Conservation (phyloP, 2,113 vertebrate species). For the Mixornis gularis region DNA sequence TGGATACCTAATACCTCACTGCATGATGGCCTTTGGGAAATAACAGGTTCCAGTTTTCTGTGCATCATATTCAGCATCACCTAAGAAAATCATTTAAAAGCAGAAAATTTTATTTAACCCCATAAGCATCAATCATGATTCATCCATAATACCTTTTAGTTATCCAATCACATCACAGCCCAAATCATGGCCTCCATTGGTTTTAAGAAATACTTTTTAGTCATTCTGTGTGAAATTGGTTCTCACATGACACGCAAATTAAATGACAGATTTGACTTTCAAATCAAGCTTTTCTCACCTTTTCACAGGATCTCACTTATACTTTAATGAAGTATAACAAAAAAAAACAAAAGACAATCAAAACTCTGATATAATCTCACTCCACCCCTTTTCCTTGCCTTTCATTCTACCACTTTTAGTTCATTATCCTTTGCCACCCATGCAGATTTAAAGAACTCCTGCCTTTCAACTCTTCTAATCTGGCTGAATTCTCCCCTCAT, state of each 20-base stretch:
- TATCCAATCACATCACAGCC: background rate
- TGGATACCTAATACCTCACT: background rate
- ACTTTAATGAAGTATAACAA: background rate
- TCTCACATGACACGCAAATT: background rate
- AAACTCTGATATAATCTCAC: background rate
- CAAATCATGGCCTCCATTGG: background rate
- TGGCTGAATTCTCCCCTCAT: background rate
- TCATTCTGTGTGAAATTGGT: background rate
- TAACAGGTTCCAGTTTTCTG: background rate
- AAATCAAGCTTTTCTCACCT: background rate
- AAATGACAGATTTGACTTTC: background rate
- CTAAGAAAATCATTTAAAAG: background rate
- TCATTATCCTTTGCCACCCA: background rate
- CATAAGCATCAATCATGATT: background rate
- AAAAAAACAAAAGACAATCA: rapidly evolving
- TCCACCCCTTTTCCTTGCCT: background rate
- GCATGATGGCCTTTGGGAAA: background rate
- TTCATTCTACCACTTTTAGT: background rate
- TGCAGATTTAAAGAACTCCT: background rate
- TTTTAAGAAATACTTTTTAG: background rate
- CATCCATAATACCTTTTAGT: background rate
- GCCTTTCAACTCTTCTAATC: background rate
- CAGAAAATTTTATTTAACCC: background rate
- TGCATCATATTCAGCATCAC: background rate
- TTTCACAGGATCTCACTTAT: background rate